phyloP scores from a whole-genome alignment of 2,888 invertebrate genomes.

The Drosophila greeni region DNA sequence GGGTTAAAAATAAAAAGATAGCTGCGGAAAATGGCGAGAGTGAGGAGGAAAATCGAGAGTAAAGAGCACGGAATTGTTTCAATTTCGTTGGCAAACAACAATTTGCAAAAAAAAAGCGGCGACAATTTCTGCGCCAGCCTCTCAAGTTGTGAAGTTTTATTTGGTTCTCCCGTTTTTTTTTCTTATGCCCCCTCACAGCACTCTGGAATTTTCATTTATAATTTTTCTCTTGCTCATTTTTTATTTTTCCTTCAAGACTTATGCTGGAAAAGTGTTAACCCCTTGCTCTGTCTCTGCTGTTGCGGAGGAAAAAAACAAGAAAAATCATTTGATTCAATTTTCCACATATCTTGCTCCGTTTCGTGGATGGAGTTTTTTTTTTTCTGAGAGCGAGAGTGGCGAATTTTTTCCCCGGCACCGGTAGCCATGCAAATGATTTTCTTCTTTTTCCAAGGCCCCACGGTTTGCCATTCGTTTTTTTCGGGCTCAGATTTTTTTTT shows the following conservation, averaged over 20 bases:
- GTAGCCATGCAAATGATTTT: constrained; percentile 64
- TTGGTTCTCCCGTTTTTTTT: not conserved
- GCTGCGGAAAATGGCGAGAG: constrained; percentile 7
- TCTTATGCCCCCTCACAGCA: constrained; percentile 18
- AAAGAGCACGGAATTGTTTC: constrained; percentile 55
- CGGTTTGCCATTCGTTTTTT: constrained; percentile 25
- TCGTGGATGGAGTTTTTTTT: constrained; percentile 21
- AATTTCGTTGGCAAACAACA: constrained; percentile 64
- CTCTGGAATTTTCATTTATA: constrained; percentile 69
- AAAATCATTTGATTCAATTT: constrained; percentile 69
- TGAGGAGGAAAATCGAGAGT: constrained; percentile 16
- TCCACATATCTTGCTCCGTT: constrained; percentile 40
- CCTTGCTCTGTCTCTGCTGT: constrained; percentile 20
- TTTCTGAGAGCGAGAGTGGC: constrained; percentile 1
- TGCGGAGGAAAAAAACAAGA: constrained; percentile 18
- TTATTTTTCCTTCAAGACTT: constrained; percentile 46
- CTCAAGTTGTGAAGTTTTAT: constrained; percentile 20
- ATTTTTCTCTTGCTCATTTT: constrained; percentile 41
- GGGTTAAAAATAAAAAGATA: constrained; percentile 15
- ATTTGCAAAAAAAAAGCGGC: constrained; percentile 60
- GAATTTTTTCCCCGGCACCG: constrained; percentile 19
- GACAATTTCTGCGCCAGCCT: constrained; percentile 53
- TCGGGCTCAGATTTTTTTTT: not conserved
- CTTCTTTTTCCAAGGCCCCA: constrained; percentile 34
- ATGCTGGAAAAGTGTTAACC: constrained; percentile 41